A percentile compares a stretch with the other conserved stretches of the same genome.
These are phyloP conservation scores for Colaptes auratus DNA, from an alignment of 2,113 vertebrate genomes.

Conservation along the genomic window DNA sequence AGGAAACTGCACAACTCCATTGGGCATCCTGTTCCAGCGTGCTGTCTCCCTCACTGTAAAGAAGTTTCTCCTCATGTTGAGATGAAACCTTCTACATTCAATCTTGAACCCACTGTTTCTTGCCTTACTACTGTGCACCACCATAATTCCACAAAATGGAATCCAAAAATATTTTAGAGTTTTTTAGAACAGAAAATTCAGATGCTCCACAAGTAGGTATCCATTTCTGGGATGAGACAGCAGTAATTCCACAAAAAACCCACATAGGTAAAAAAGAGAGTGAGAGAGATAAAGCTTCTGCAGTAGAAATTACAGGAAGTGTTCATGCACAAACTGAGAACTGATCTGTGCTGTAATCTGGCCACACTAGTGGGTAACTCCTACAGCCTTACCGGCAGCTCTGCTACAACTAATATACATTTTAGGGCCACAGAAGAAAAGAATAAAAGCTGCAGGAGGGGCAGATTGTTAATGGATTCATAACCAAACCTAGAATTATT, in stretches of 20 bases:
- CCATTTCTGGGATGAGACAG: background rate
- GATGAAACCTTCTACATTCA: too few species aligned
- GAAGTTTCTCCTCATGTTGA: too few species aligned
- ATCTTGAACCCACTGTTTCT: too few species aligned
- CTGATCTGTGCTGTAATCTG: background rate
- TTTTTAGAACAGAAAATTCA: background rate
- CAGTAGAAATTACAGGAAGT: background rate
- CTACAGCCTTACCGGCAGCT: background rate
- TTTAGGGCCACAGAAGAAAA: background rate
- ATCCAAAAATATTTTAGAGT: background rate
- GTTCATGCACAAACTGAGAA: background rate
- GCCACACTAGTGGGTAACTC: background rate
- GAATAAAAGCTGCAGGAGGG: background rate
- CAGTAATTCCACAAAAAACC: background rate
- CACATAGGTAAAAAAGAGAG: background rate
- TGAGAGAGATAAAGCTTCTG: background rate
- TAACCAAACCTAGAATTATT: background rate
- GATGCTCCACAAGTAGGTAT: background rate
- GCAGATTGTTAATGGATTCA: background rate
- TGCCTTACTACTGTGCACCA: too few species aligned
- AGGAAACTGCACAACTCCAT: too few species aligned
- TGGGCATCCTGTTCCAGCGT: too few species aligned
- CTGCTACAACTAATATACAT: background rate
- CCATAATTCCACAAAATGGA: too few species aligned
- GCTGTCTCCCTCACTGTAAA: too few species aligned